These are phyloP conservation scores for Rallus crepitans DNA, from an alignment of 2,797 vertebrate genomes.

Conservation along the genomic window DNA sequence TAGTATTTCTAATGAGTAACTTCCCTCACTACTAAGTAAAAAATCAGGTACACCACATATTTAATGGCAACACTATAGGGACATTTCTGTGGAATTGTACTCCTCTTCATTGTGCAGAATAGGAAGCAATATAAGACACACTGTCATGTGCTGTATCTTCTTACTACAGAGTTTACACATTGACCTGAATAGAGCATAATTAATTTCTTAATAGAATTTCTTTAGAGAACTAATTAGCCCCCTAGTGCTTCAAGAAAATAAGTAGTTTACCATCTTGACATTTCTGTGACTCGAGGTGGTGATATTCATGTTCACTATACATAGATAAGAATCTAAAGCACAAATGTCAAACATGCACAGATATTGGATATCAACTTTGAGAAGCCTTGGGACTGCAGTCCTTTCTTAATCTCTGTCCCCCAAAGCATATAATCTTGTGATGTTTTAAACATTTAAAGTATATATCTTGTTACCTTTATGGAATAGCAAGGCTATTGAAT, in stretches of 20 bases:
- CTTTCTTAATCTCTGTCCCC: background rate
- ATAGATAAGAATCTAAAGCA: background rate
- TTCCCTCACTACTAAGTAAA: background rate
- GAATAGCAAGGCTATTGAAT: background rate
- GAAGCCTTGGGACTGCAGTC: background rate
- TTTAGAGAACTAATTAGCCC: slow-evolving; percentile 3
- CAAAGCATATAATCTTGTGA: background rate
- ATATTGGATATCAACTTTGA: background rate
- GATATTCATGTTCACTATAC: background rate
- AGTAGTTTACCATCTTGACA: background rate
- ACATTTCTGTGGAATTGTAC: background rate
- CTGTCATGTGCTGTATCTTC: background rate
- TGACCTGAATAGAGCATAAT: background rate
- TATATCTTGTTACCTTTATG: background rate
- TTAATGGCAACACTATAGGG: background rate
- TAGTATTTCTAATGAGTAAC: background rate
- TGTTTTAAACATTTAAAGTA: background rate
- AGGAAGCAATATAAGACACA: background rate
- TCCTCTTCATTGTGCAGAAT: background rate
- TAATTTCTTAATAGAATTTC: background rate
- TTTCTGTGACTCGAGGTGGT: background rate
- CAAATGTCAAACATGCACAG: background rate
- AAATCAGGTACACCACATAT: background rate
- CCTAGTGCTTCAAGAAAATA: slow-evolving; percentile 2
- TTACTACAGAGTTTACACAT: background rate